Conservation (phyloP, 2,797 vertebrate species). For the Novumbra hubbsi region DNA sequence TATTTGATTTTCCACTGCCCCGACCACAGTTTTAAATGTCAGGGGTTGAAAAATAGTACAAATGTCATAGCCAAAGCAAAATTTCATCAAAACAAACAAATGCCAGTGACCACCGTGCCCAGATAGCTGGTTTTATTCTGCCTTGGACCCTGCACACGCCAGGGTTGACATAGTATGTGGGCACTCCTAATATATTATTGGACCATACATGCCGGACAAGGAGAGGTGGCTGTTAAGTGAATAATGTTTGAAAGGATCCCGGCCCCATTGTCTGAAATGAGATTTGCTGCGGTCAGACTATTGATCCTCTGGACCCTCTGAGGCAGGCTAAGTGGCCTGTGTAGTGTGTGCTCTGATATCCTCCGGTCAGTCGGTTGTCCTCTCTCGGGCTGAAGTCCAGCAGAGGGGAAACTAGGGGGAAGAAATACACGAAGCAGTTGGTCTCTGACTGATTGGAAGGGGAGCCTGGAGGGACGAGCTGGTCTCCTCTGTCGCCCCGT, state of each 20-base stretch:
- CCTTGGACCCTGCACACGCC: too few species aligned
- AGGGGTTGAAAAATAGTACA: too few species aligned
- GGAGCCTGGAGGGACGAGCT: constrained; percentile 12
- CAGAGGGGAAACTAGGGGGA: too few species aligned
- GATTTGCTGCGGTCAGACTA: neutral
- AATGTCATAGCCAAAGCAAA: too few species aligned
- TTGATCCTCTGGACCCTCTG: neutral
- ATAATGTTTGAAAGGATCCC: constrained; percentile 1
- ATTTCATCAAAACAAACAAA: neutral
- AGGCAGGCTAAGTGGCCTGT: constrained; percentile 1
- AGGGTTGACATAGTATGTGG: neutral
- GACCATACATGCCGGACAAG: neutral
- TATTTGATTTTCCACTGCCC: too few species aligned
- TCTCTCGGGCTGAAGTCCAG: neutral
- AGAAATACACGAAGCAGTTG: constrained; percentile 9
- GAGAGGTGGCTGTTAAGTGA: constrained; percentile 2
- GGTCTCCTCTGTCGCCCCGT: too few species aligned
- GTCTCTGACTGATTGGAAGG: constrained; percentile 8
- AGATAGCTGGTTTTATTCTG: neutral
- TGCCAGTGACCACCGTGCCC: neutral
- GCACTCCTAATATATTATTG: neutral
- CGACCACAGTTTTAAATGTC: too few species aligned
- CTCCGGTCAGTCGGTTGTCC: neutral
- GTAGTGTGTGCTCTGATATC: constrained; percentile 12
- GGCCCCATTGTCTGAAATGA: neutral